Percentiles rank a stretch among this genome's conserved stretches.
Evolutionary conservation across 2,797 vertebrate species (phyloP).

Genomic region (Fratercula arctica): DNA sequence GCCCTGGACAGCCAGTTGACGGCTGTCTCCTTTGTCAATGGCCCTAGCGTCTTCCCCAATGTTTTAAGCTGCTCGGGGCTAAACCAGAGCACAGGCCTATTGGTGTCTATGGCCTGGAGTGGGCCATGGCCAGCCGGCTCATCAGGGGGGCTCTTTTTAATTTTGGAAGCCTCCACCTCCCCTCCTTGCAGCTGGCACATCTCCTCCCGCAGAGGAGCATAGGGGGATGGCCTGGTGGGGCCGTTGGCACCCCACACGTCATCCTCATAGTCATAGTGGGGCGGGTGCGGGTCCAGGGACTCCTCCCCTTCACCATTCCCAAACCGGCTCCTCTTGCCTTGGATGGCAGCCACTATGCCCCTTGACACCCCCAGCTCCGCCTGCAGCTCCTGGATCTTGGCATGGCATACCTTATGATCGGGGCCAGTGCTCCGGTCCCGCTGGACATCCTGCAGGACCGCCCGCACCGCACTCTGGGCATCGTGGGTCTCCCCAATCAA

Average conservation of each 20-base stretch:
- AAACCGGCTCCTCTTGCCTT: conserved; percentile 12
- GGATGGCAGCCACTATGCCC: conserved; percentile 62
- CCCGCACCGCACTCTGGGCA: conserved; percentile 47
- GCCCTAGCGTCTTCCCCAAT: conserved; percentile 58
- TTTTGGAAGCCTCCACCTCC: conserved; percentile 37
- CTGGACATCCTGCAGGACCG: conserved; percentile 53
- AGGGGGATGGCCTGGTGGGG: conserved; percentile 63
- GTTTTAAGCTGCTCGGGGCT: conserved; percentile 58
- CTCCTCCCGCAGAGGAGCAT: conserved; percentile 59
- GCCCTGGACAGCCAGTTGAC: conserved; percentile 58
- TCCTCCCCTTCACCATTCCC: conserved; percentile 41
- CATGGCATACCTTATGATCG: conserved; percentile 45
- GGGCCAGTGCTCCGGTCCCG: conserved; percentile 31
- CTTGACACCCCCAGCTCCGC: conserved; percentile 57
- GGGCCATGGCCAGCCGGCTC: background rate
- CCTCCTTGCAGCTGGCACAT: conserved; percentile 47
- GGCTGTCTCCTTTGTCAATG: conserved; percentile 33
- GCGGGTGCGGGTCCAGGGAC: background rate
- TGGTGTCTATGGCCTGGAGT: conserved; percentile 61
- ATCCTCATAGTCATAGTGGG: conserved; percentile 60
- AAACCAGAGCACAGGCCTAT: conserved; percentile 50
- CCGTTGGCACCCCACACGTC: conserved; percentile 44
- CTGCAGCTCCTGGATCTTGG: conserved; percentile 67
- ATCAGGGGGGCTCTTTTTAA: background rate
- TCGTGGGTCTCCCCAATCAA: conserved; percentile 61